A percentile compares a stretch with the other conserved stretches of the same genome.
phyloP scores from a whole-genome alignment of 2,797 vertebrate species.

The Ctenosaura bakeri region DNA sequence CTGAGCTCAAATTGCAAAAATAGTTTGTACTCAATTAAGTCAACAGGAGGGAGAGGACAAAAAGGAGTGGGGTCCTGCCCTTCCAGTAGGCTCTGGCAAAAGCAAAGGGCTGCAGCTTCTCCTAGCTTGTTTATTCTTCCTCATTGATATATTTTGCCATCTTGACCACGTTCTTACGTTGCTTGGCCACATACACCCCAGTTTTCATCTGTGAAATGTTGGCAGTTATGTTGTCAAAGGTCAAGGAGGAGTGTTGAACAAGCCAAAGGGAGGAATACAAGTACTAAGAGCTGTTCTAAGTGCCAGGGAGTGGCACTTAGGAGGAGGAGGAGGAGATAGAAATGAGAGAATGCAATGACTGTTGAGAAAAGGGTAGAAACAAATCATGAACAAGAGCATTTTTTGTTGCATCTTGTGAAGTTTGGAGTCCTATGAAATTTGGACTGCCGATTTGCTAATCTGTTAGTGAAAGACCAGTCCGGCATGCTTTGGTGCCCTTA shows the following conservation, averaged over 20 bases:
- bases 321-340: no score
- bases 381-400: not conserved
- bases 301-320: not conserved
- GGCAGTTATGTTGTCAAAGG: not conserved
- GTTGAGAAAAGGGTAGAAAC: slow-evolving; percentile 13
- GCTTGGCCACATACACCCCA: no score
- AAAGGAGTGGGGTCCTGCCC: no score
- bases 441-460: not conserved
- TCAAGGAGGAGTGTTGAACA: not conserved
- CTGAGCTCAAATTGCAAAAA: no score
- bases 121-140: no score
- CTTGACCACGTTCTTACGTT: no score
- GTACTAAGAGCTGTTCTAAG: not conserved
- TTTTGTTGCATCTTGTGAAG: not conserved
- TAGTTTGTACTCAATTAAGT: no score
- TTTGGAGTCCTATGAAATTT: not conserved
- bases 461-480: not conserved
- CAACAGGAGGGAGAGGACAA: no score
- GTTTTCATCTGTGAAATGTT: no score
- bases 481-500: not conserved
- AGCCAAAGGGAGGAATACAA: not conserved
- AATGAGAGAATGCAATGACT: not conserved
- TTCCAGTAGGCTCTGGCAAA: no score
- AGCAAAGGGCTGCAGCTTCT: no score
- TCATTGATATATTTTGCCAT: no score